phyloP scores from a whole-genome alignment of 2,797 vertebrate genomes.

The Eleutherodactylus coqui region DNA sequence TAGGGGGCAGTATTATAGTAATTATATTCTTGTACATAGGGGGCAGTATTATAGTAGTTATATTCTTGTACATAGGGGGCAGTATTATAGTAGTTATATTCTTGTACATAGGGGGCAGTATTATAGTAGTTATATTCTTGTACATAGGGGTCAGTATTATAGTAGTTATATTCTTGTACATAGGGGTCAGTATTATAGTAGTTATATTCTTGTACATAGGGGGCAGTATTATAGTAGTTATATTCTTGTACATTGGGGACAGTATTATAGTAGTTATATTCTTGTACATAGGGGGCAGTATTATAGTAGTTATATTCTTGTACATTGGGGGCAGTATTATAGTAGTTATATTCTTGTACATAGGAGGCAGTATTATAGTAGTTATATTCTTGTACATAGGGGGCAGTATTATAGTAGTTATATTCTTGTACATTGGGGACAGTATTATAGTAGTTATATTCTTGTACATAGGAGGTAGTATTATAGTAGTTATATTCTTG shows the following conservation, averaged over 20 bases:
- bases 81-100: too few species aligned
- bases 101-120: too few species aligned
- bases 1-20: too few species aligned
- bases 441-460: constrained; percentile 10
- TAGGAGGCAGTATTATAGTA: background rate
- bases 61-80: too few species aligned
- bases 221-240: constrained; percentile 1
- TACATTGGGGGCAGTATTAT: background rate
- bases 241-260: background rate
- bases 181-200: too few species aligned
- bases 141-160: too few species aligned
- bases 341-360: constrained; percentile 3
- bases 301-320: constrained; percentile 15
- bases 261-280: constrained; percentile 17
- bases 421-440: background rate
- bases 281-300: constrained; percentile 2
- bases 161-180: too few species aligned
- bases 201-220: too few species aligned
- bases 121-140: too few species aligned
- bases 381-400: background rate
- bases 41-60: too few species aligned
- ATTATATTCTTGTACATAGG: too few species aligned
- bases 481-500: constrained; percentile 18
- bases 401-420: background rate
- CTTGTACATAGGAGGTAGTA: background rate